Evolutionary conservation across 2,113 vertebrate species (phyloP).

Genomic region (Leptobrachium ailaonicum): DNA sequence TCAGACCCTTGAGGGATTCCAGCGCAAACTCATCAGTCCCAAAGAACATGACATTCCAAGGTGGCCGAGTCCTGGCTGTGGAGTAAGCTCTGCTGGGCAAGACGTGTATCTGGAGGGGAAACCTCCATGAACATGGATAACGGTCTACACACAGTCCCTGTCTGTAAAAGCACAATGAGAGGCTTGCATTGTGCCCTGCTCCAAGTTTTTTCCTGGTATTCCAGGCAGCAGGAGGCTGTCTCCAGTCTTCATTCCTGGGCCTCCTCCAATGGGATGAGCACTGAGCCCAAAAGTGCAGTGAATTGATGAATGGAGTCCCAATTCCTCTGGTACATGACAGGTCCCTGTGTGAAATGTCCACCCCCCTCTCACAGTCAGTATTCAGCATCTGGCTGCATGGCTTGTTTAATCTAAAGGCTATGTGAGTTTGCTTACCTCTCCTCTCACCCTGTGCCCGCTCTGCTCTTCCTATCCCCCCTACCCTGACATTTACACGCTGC

Average conservation of each 20-base stretch:
- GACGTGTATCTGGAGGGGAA: neutral
- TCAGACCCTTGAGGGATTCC: conserved; percentile 73
- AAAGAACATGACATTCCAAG: conserved; percentile 87
- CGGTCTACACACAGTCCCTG: neutral
- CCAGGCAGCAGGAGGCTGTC: neutral
- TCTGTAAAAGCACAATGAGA: neutral
- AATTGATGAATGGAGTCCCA: too few species aligned
- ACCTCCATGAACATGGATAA: neutral
- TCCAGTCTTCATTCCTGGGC: neutral
- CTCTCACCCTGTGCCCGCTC: too few species aligned
- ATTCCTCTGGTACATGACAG: too few species aligned
- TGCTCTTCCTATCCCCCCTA: too few species aligned
- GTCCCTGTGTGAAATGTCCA: too few species aligned
- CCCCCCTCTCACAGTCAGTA: too few species aligned
- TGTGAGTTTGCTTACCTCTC: too few species aligned
- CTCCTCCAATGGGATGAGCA: neutral
- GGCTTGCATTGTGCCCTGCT: neutral
- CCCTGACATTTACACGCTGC: neutral
- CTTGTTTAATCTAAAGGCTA: too few species aligned
- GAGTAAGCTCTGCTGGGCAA: neutral
- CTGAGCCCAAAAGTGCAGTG: too few species aligned
- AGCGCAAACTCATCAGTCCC: conserved; percentile 85
- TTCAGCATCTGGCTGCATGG: too few species aligned
- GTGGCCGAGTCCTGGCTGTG: conserved; percentile 57
- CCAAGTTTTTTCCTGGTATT: neutral